Evolutionary conservation across 2,113 vertebrate species (phyloP), one percentile per base, ranked within the genome.

Genomic region (Artemisiospiza belli): DNA sequence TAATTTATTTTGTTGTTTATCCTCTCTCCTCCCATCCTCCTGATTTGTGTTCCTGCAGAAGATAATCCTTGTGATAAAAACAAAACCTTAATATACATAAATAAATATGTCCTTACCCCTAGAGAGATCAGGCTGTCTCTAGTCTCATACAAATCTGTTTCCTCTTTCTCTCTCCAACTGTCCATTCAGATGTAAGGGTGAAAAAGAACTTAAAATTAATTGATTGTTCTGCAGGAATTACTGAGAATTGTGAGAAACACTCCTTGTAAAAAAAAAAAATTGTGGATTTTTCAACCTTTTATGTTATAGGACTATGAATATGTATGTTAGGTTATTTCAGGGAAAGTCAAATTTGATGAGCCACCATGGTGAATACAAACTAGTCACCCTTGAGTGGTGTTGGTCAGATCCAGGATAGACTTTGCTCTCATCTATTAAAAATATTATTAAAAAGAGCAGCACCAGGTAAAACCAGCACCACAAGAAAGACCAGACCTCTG

Each of bases 241-340:
- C 12, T 35, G 63, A 86, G n/a, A 83, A 51, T 20, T 63, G 28
- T 73, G 51, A 33, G 80, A 86, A 96, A 15, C 23, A 20, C 13
- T 63, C 17, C 30, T 75, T 82, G 33, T 61, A 63, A 66, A 14
- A 11, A 11, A 30, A 27, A 15, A 18, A 9, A 2, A 16, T 16
- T 5, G 22, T 24, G 2, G 1, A 79, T 78, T 79, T 81, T 41
- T 55, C 41, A 86, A 28, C 25, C 27, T 46, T 55, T 74, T 0
- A 0, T 35, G 5, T 62, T 70, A 47, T 21, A 67, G 37, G 3
- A 3, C 1, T 25, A 35, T 37, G 51, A 37, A 77, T 24, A 6
- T 3, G 13, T 46, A 23, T 8, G 23, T 55, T 7, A 14, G 31
- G 15, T 69, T 73, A 51, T 80, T 80, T 69, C 37, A 86, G 43